A percentile compares a stretch with the other conserved stretches of the same genome.
Conservation (phyloP, 2,888 invertebrate genomes). For the Eristalis pertinax region DNA sequence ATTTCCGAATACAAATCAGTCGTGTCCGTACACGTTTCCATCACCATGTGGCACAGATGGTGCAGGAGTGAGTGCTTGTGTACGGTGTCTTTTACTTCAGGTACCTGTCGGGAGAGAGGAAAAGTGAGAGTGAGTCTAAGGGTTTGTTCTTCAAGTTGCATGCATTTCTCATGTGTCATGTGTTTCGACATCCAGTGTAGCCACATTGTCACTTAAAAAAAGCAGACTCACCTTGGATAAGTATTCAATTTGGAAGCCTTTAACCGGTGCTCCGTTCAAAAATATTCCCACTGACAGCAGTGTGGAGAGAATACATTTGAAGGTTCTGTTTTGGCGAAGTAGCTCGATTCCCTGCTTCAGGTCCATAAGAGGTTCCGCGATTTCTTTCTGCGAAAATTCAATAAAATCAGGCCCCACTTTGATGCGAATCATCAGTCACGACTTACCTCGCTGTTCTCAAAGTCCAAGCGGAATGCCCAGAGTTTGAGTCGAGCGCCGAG, state of each 20-base stretch:
- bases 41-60: conserved; percentile 98
- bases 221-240: conserved; percentile 86
- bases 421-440: background rate
- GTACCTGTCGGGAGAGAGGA: conserved; percentile 83
- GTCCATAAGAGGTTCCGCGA: conserved; percentile 99
- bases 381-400: conserved; percentile 87
- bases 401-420: background rate
- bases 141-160: too few species aligned
- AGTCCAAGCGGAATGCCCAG: conserved; percentile 99
- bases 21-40: conserved; percentile 97
- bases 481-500: conserved; percentile 95
- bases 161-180: too few species aligned
- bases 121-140: background rate
- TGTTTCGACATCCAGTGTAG: too few species aligned
- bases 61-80: conserved; percentile 99
- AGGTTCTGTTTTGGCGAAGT: conserved; percentile 94
- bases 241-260: conserved; percentile 99
- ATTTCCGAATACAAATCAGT: conserved; percentile 99
- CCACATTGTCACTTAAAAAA: too few species aligned
- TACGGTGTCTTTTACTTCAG: conserved; percentile 99
- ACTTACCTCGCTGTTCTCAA: conserved; percentile 95
- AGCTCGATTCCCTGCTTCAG: conserved; percentile 97
- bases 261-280: conserved; percentile 94
- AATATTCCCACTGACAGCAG: conserved; percentile 97
- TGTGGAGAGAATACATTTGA: conserved; percentile 96